Evolutionary conservation across 92 coral and sea anemone genomes (phyloP).

Genomic region (Blastomussa wellsi): DNA sequence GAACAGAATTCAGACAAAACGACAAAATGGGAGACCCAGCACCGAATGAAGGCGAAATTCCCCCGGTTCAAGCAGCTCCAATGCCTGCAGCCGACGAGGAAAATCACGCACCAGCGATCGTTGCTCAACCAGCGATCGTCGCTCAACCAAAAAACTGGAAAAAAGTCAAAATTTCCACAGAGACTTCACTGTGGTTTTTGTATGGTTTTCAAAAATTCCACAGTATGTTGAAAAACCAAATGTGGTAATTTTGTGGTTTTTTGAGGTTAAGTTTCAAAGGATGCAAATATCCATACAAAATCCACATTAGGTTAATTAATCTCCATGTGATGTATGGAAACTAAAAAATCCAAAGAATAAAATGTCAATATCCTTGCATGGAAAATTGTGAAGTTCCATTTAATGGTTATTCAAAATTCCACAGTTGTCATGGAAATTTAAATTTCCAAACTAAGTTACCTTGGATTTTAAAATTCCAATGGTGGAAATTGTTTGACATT

Average conservation of each 20-base stretch:
- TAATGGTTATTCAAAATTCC: slow-evolving; percentile 25
- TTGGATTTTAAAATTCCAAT: slow-evolving; percentile 24
- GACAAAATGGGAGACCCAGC: no score
- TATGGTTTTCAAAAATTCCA: slow-evolving; percentile 11
- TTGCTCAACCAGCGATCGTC: no score
- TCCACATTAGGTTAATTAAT: background rate
- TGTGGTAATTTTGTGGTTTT: slow-evolving; percentile 6
- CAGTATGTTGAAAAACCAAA: background rate
- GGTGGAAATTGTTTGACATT: slow-evolving; percentile 6
- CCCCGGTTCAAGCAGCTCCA: no score
- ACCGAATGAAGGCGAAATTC: no score
- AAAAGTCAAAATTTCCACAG: slow-evolving; percentile 8
- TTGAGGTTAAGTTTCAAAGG: background rate
- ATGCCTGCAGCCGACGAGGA: no score
- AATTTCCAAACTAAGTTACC: slow-evolving; percentile 19
- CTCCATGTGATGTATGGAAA: background rate
- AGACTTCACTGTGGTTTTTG: background rate
- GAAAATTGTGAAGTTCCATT: slow-evolving; percentile 1
- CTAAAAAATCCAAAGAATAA: background rate
- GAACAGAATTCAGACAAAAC: no score
- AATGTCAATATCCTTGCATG: slow-evolving; percentile 17
- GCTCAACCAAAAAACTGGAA: no score
- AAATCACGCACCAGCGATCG: no score
- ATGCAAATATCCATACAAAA: slow-evolving; percentile 4
- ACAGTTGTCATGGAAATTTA: slow-evolving; percentile 15